Percentiles rank a stretch among this genome's conserved stretches.
Conservation (phyloP, 2,797 vertebrate genomes). For the Tragopan temminckii region DNA sequence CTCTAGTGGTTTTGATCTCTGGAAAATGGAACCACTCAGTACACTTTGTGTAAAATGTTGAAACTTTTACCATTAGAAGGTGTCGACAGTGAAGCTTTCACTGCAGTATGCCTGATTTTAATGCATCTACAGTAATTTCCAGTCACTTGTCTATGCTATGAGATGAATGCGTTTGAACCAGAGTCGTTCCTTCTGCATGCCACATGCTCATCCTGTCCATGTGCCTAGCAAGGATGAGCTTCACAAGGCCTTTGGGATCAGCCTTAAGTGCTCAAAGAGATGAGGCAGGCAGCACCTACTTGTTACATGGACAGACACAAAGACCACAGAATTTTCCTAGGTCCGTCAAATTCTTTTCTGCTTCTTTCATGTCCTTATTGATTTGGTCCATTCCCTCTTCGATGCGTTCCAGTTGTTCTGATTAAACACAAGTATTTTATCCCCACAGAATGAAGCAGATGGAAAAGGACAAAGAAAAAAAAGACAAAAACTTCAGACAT, state of each 20-base stretch:
- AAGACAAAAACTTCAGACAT: slow-evolving; percentile 98
- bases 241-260: slow-evolving; percentile 83
- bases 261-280: slow-evolving; percentile 87
- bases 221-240: slow-evolving; percentile 85
- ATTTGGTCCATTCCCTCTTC: slow-evolving; percentile 99
- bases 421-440: slow-evolving; percentile 99
- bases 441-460: slow-evolving; percentile 99
- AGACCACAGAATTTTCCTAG: slow-evolving; percentile 99
- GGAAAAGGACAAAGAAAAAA: slow-evolving; percentile 94
- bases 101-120: slow-evolving; percentile 86
- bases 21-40: slow-evolving; percentile 53
- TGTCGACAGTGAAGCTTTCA: slow-evolving; percentile 81
- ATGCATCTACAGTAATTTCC: slow-evolving; percentile 83
- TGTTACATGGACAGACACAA: slow-evolving; percentile 99
- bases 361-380: slow-evolving; percentile 99
- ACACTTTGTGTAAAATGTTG: slow-evolving; percentile 88
- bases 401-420: slow-evolving; percentile 99
- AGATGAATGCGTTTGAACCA: slow-evolving; percentile 85
- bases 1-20: background rate
- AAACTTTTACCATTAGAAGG: slow-evolving; percentile 80
- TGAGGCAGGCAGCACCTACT: slow-evolving; percentile 99
- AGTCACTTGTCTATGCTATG: slow-evolving; percentile 84
- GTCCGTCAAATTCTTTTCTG: slow-evolving; percentile 99
- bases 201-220: slow-evolving; percentile 87
- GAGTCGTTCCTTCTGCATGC: slow-evolving; percentile 84